These are phyloP conservation scores for Fragum sueziense DNA, from an alignment of 2,888 invertebrate genomes.

Conservation along the genomic window DNA sequence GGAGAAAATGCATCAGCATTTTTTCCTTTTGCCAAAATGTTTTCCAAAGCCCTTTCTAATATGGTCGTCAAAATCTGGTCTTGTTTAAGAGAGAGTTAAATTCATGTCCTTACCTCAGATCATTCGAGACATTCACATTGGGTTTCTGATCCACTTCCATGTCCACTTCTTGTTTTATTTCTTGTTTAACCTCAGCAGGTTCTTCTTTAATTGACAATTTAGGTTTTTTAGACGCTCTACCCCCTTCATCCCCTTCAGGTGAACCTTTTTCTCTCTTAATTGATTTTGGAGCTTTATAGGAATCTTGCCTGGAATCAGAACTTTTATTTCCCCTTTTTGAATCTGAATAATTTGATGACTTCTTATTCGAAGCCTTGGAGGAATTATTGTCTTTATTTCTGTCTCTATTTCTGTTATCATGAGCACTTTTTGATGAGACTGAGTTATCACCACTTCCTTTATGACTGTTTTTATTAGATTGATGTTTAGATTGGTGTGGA, in stretches of 20 bases:
- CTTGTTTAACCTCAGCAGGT: background rate
- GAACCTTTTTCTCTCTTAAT: slow-evolving; percentile 15
- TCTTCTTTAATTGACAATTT: slow-evolving; percentile 10
- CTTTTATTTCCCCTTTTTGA: slow-evolving; percentile 20
- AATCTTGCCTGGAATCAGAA: background rate
- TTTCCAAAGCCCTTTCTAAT: background rate
- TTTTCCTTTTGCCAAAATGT: background rate
- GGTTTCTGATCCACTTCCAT: slow-evolving; percentile 11
- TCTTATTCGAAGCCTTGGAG: background rate
- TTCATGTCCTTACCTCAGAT: slow-evolving; percentile 37
- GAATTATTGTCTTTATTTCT: background rate
- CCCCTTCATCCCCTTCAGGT: slow-evolving; percentile 11
- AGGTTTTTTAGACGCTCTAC: slow-evolving; percentile 29
- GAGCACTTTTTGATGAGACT: slow-evolving; percentile 5
- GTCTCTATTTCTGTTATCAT: slow-evolving; percentile 11
- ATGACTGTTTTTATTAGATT: slow-evolving; percentile 31
- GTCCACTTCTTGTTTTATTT: background rate
- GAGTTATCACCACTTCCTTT: slow-evolving; percentile 14
- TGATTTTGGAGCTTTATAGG: background rate
- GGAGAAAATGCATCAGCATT: no score
- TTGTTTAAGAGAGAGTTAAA: background rate
- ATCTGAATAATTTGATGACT: slow-evolving; percentile 17
- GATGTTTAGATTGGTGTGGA: slow-evolving; percentile 32
- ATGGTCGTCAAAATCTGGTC: background rate
- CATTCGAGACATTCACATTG: slow-evolving; percentile 40